Percentiles rank a stretch among this genome's conserved stretches.
These are phyloP conservation scores for Meteorus colon DNA, from an alignment of 2,888 invertebrate species.

Conservation along the genomic window DNA sequence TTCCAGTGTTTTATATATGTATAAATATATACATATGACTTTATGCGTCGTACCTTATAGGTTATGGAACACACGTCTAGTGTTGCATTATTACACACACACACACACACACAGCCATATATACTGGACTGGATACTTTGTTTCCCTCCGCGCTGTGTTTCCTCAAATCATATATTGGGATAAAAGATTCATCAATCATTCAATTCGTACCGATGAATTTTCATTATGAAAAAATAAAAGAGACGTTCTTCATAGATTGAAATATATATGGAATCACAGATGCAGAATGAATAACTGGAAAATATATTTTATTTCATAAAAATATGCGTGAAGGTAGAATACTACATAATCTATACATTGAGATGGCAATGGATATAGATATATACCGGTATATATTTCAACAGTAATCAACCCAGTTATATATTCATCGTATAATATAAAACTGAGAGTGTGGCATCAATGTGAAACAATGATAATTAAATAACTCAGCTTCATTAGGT, in stretches of 20 bases:
- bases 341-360: not conserved
- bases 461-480: not conserved
- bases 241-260: not conserved
- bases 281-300: not conserved
- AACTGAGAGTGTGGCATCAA: not conserved
- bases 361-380: not conserved
- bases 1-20: no score
- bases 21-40: no score
- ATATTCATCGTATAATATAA: not conserved
- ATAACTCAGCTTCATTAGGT: not conserved
- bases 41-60: no score
- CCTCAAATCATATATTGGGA: no score
- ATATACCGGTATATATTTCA: not conserved
- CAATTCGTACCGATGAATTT: no score
- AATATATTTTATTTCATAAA: constrained; percentile 14
- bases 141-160: no score
- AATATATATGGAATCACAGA: not conserved
- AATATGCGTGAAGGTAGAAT: not conserved
- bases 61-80: no score
- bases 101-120: no score
- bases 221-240: no score
- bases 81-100: no score
- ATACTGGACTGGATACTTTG: no score
- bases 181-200: no score
- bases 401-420: not conserved